A percentile compares a stretch with the other conserved stretches of the same genome.
phyloP scores from a whole-genome alignment of 2,888 invertebrate species.

The Platycnemis pennipes region DNA sequence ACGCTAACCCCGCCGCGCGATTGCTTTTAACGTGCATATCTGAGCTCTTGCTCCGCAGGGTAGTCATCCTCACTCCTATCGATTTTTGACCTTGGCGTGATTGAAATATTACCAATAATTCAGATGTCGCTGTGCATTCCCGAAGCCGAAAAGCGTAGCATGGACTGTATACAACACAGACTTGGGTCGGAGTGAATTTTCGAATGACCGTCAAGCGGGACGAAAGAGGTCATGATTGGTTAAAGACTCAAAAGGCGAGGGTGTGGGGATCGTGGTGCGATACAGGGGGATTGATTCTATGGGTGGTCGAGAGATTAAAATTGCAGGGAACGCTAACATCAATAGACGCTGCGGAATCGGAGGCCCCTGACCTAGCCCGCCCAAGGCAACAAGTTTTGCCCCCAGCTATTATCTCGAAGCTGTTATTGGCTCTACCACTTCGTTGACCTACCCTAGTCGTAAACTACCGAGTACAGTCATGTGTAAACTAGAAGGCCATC shows the following conservation, averaged over 20 bases:
- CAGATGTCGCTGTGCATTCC: background rate
- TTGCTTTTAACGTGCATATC: background rate
- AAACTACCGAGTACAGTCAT: background rate
- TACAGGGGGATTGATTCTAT: background rate
- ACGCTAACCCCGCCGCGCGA: background rate
- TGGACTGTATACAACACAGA: background rate
- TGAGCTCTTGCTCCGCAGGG: background rate
- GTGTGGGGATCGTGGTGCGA: background rate
- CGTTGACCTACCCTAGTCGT: background rate
- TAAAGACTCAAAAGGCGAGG: background rate
- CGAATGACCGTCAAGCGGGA: background rate
- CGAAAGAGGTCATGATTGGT: background rate
- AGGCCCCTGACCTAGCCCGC: background rate
- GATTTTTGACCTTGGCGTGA: background rate
- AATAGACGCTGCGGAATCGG: background rate
- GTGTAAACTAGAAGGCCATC: background rate
- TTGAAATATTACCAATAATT: slow-evolving; percentile 5
- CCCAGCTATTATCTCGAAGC: background rate
- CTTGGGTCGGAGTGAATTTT: no score
- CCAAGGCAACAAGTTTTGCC: background rate
- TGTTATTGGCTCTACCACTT: background rate
- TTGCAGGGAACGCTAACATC: background rate
- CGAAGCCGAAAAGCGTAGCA: background rate
- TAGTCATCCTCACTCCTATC: background rate
- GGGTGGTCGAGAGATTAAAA: background rate